phyloP scores from a whole-genome alignment of 2,113 vertebrate genomes.

The Chloropsis cyanopogon region DNA sequence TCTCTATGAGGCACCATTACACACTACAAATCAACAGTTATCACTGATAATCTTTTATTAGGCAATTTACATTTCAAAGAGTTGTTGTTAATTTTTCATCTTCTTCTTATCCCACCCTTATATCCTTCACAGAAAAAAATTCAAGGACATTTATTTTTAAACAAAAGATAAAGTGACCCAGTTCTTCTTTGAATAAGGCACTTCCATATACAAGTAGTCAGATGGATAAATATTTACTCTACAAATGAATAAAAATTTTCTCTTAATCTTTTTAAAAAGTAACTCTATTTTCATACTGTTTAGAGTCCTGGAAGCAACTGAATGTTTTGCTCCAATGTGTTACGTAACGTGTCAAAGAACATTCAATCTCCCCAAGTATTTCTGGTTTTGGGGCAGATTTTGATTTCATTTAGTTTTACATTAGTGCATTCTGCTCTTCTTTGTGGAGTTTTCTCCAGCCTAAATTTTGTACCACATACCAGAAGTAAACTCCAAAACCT shows the following conservation, averaged over 20 bases:
- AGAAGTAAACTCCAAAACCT: background rate
- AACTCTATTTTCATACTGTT: background rate
- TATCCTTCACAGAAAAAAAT: background rate
- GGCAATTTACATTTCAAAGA: constrained; percentile 37
- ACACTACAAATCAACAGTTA: background rate
- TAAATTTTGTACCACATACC: background rate
- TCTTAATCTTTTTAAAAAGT: background rate
- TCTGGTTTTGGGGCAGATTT: background rate
- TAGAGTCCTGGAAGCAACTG: background rate
- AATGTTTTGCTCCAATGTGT: background rate
- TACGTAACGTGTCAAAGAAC: background rate
- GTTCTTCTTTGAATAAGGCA: background rate
- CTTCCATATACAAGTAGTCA: background rate
- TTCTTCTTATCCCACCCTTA: background rate
- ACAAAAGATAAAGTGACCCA: background rate
- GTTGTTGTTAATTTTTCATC: constrained; percentile 6
- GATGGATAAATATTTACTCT: background rate
- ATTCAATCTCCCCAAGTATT: background rate
- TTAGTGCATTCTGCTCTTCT: background rate
- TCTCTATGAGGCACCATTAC: background rate
- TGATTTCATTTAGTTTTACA: background rate
- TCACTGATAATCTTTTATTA: background rate
- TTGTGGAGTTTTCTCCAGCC: background rate
- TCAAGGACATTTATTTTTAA: constrained; percentile 16
- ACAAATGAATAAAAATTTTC: background rate